These are phyloP conservation scores for Corydoras sp. DNA, from an alignment of 2,113 vertebrate genomes.

Conservation along the genomic window DNA sequence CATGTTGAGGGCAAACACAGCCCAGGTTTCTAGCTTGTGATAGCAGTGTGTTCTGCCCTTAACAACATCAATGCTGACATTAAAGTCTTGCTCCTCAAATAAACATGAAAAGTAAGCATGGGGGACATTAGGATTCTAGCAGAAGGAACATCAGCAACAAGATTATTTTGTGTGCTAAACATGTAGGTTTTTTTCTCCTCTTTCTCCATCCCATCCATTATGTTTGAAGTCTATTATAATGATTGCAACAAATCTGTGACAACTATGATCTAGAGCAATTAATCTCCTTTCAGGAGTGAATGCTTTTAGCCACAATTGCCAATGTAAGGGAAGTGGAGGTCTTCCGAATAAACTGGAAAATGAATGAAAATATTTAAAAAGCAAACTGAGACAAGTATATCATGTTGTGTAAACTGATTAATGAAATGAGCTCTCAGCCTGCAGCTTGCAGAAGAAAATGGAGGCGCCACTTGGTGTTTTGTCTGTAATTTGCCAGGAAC, in stretches of 20 bases:
- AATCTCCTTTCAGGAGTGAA: slow-evolving; percentile 55
- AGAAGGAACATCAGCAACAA: slow-evolving; percentile 61
- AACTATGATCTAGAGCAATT: slow-evolving; percentile 61
- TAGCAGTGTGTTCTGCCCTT: slow-evolving; percentile 54
- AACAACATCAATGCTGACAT: slow-evolving; percentile 53
- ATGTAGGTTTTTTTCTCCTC: slow-evolving; percentile 33
- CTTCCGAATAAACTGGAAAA: slow-evolving; percentile 43
- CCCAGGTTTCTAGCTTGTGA: slow-evolving; percentile 61
- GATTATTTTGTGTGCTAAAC: slow-evolving; percentile 51
- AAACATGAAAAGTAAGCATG: slow-evolving; percentile 53
- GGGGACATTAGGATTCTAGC: slow-evolving; percentile 59
- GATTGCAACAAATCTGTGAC: slow-evolving; percentile 44
- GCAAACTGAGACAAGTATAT: slow-evolving; percentile 43
- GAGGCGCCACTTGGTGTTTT: slow-evolving; percentile 14
- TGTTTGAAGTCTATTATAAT: slow-evolving; percentile 47
- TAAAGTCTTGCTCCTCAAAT: slow-evolving; percentile 62
- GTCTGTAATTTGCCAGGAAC: slow-evolving; percentile 19
- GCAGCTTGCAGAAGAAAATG: slow-evolving; percentile 33
- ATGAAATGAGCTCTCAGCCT: slow-evolving; percentile 47
- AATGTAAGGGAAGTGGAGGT: slow-evolving; percentile 20
- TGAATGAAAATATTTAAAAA: slow-evolving; percentile 45
- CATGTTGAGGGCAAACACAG: slow-evolving; percentile 53
- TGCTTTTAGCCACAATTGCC: slow-evolving; percentile 19
- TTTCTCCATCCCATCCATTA: slow-evolving; percentile 43
- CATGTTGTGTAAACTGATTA: slow-evolving; percentile 49